A percentile compares a stretch with the other conserved stretches of the same genome.
These are phyloP conservation scores for Trissolcus brochymenae DNA, from an alignment of 2,888 invertebrate species.

Conservation along the genomic window DNA sequence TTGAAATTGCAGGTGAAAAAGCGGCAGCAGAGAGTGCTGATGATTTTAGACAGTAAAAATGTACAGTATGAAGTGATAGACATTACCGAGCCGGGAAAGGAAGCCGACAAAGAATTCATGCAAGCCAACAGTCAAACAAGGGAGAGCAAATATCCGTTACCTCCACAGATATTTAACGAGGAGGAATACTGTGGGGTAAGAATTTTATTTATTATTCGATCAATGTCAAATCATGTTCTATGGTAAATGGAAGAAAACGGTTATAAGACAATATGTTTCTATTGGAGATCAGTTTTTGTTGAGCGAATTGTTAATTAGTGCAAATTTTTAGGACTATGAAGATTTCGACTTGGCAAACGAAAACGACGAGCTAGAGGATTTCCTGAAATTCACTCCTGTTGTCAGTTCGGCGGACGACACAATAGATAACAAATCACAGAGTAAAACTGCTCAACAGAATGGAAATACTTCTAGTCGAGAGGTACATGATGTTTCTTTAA, in stretches of 20 bases:
- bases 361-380: conserved; percentile 91
- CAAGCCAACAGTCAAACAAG: conserved; percentile 88
- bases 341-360: conserved; percentile 94
- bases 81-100: conserved; percentile 95
- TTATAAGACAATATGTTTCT: too few species aligned
- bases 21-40: conserved; percentile 93
- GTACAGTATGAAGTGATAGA: conserved; percentile 94
- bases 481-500: conserved; percentile 61
- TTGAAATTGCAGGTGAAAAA: conserved; percentile 88
- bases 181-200: conserved; percentile 93
- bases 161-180: conserved; percentile 96
- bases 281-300: neutral
- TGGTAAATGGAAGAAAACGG: neutral
- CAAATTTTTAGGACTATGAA: conserved; percentile 92
- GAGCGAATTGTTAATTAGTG: neutral
- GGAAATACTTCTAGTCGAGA: conserved; percentile 76
- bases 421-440: conserved; percentile 66
- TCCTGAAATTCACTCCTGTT: conserved; percentile 85
- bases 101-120: conserved; percentile 93
- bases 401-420: conserved; percentile 77
- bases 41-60: conserved; percentile 94
- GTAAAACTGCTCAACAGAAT: conserved; percentile 70
- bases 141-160: conserved; percentile 88
- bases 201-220: conserved; percentile 66
- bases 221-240: neutral